A percentile compares a stretch with the other conserved stretches of the same genome.
Conservation (phyloP, 2,888 invertebrate species). For the Lypha dubia region DNA sequence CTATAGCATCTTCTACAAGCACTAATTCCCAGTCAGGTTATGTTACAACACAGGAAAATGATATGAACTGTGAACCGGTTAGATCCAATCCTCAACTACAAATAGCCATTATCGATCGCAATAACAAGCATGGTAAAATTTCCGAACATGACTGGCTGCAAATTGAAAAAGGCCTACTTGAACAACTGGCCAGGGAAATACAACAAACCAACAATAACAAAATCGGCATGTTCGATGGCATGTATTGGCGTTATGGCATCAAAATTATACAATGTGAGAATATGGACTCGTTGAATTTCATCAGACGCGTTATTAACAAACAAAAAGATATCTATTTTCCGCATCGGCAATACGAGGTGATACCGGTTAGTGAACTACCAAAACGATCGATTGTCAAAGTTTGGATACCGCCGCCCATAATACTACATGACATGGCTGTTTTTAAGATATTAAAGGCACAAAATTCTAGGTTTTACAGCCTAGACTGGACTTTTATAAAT, state of each 20-base stretch:
- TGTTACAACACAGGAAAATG: neutral
- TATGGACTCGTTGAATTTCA: conserved; percentile 9
- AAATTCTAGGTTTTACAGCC: conserved; percentile 4
- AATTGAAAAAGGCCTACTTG: neutral
- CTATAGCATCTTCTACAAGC: neutral
- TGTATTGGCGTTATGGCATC: conserved; percentile 18
- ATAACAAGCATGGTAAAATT: conserved; percentile 1
- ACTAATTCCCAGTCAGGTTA: neutral
- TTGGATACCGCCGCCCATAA: conserved; percentile 23
- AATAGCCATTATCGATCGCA: conserved; percentile 43
- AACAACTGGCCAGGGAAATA: neutral
- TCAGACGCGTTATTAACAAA: conserved; percentile 5
- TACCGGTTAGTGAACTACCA: conserved; percentile 5
- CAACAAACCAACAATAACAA: conserved; percentile 8
- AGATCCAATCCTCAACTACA: neutral
- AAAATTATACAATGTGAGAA: conserved; percentile 45
- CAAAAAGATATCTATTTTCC: neutral
- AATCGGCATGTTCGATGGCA: conserved; percentile 10
- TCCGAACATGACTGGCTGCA: neutral
- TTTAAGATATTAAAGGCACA: conserved; percentile 4
- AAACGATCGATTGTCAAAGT: neutral
- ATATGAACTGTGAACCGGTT: neutral
- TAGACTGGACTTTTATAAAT: conserved; percentile 8
- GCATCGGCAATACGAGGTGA: neutral
- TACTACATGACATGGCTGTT: neutral